Evolutionary conservation across 2,113 vertebrate species (phyloP).

Genomic region (Tachuris rubrigastra): DNA sequence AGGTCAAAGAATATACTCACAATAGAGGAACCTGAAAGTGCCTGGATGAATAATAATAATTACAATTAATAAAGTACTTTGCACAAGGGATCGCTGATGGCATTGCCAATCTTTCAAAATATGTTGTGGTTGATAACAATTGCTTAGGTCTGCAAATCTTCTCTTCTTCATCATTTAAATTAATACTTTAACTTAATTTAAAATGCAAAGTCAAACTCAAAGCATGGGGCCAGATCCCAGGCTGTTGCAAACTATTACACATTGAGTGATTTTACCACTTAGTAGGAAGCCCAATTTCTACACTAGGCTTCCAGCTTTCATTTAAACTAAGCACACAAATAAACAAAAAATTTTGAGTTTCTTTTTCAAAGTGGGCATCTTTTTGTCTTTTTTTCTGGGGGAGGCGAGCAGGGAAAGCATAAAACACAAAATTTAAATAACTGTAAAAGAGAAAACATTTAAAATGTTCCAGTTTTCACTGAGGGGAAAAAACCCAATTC

Average conservation of each 20-base stretch:
- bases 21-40: not conserved
- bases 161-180: not conserved
- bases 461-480: not conserved
- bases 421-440: not conserved
- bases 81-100: not conserved
- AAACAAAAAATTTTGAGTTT: not conserved
- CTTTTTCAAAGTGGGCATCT: not conserved
- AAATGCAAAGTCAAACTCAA: not conserved
- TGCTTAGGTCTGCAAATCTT: not conserved
- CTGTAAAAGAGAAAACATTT: not conserved
- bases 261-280: not conserved
- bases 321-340: not conserved
- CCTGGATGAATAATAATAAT: constrained; percentile 7
- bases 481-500: not conserved
- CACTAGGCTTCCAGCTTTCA: not conserved
- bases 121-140: not conserved
- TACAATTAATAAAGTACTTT: constrained; percentile 14
- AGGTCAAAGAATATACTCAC: constrained; percentile 31
- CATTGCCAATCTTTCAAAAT: not conserved
- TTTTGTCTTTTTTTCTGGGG: not conserved
- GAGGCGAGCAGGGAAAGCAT: accelerated
- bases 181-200: not conserved
- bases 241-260: not conserved
- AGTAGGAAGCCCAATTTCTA: not conserved
- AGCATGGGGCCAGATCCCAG: not conserved